A percentile compares a stretch with the other conserved stretches of the same genome.
Conservation (phyloP, 1,140 invertebrate species). For the Drosophila pachea region DNA sequence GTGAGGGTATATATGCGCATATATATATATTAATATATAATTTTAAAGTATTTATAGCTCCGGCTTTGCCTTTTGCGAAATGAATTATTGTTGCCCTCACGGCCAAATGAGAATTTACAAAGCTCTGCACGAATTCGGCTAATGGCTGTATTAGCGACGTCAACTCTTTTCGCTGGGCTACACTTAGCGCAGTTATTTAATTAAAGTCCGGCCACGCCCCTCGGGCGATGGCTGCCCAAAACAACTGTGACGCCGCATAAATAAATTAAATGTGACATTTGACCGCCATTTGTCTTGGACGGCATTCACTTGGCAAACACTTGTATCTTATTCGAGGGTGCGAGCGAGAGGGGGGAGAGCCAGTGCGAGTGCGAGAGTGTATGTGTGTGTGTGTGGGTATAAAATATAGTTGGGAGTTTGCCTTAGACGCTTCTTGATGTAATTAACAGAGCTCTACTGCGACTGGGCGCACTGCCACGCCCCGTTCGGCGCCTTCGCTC, state of each 20-base stretch:
- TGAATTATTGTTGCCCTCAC: conserved; percentile 22
- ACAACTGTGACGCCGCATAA: conserved; percentile 46
- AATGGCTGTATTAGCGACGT: conserved; percentile 69
- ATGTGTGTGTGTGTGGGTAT: conserved; percentile 32
- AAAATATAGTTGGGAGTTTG: conserved; percentile 57
- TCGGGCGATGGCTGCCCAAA: background rate
- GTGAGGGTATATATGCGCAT: background rate
- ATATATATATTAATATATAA: background rate
- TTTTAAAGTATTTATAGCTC: too few species aligned
- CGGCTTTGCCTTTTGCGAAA: background rate
- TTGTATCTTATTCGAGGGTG: conserved; percentile 42
- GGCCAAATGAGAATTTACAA: conserved; percentile 58
- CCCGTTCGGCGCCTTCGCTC: background rate
- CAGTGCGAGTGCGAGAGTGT: too few species aligned
- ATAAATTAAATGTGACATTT: conserved; percentile 77
- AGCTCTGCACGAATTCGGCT: conserved; percentile 62
- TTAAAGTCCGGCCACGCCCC: conserved; percentile 46
- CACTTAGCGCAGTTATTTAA: conserved; percentile 72
- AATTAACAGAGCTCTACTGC: conserved; percentile 47
- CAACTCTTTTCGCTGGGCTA: conserved; percentile 61
- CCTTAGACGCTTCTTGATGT: conserved; percentile 29
- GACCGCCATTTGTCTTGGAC: conserved; percentile 72
- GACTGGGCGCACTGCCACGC: too few species aligned
- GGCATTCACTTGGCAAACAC: conserved; percentile 57
- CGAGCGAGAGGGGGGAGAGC: too few species aligned